These are phyloP conservation scores for Amaurobius ferox DNA, from an alignment of 2,888 invertebrate species.

Conservation along the genomic window DNA sequence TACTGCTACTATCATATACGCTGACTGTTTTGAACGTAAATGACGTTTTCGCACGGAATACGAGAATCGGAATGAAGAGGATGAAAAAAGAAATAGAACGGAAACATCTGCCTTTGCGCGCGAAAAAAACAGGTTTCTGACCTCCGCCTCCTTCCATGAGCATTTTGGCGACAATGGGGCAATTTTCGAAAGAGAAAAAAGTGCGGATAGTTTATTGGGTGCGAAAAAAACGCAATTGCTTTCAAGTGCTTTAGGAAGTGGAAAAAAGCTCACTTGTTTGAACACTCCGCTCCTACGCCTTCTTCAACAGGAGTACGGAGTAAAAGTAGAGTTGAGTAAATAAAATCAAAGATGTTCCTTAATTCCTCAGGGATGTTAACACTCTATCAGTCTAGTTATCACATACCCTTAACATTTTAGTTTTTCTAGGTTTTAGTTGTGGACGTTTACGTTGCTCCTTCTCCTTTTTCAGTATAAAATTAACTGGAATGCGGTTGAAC, in stretches of 20 bases:
- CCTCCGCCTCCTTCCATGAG: not conserved
- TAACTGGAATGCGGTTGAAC: too few species aligned
- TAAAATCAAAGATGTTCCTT: too few species aligned
- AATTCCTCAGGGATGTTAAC: too few species aligned
- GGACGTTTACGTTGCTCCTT: too few species aligned
- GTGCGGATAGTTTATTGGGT: not conserved
- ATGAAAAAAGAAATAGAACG: not conserved
- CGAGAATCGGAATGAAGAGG: not conserved
- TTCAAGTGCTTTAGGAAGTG: not conserved
- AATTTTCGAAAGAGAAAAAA: not conserved
- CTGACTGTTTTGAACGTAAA: not conserved
- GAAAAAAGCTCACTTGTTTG: not conserved
- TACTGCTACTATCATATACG: too few species aligned
- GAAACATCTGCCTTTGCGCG: slow-evolving; percentile 5
- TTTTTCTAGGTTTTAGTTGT: too few species aligned
- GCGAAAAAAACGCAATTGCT: not conserved
- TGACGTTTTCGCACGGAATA: slow-evolving; percentile 8
- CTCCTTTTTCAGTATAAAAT: too few species aligned
- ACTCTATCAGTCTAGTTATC: too few species aligned
- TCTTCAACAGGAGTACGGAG: too few species aligned
- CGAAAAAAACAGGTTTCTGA: slow-evolving; percentile 10
- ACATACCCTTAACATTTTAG: too few species aligned
- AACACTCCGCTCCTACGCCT: too few species aligned
- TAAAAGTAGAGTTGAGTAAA: too few species aligned
- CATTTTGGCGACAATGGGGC: slow-evolving; percentile 3